Evolutionary conservation across 2,113 vertebrate genomes (phyloP).

Genomic region (Perca schrenkii): DNA sequence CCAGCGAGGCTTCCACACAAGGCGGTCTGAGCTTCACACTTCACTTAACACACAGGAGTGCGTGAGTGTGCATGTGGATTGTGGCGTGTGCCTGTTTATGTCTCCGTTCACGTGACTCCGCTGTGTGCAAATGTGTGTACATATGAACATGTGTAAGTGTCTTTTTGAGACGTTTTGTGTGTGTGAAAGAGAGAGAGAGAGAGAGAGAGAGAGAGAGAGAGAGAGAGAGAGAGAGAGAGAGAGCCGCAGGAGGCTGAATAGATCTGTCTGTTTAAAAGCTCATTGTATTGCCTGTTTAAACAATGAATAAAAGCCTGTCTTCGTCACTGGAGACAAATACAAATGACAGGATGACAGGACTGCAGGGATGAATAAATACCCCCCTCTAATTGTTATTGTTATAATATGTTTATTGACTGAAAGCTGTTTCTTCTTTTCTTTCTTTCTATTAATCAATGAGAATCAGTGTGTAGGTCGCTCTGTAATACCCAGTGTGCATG

Average conservation of each 20-base stretch:
- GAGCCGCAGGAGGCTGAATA: constrained; percentile 10
- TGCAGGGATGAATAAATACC: constrained; percentile 11
- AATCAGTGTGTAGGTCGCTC: neutral
- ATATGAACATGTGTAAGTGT: constrained; percentile 34
- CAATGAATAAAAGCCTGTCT: constrained; percentile 24
- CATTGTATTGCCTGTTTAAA: constrained; percentile 41
- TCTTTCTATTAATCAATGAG: neutral
- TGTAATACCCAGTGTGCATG: neutral
- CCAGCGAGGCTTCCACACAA: constrained; percentile 68
- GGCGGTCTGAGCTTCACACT: constrained; percentile 67
- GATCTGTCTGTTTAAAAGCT: constrained; percentile 41
- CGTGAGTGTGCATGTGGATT: neutral
- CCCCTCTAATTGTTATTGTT: neutral
- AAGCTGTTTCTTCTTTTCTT: neutral
- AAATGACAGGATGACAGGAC: constrained; percentile 30
- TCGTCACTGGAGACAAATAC: constrained; percentile 24
- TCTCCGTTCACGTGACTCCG: constrained; percentile 32
- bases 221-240: too few species aligned
- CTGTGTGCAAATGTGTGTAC: constrained; percentile 15
- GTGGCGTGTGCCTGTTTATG: neutral
- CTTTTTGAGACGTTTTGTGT: neutral
- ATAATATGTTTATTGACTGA: constrained; percentile 2
- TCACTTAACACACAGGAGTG: constrained; percentile 57
- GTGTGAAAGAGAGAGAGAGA: neutral
- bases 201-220: too few species aligned